Percentiles rank a stretch among this genome's conserved stretches.
Conservation (phyloP, 1,140 invertebrate genomes). For the Drosophila parabipectinata region DNA sequence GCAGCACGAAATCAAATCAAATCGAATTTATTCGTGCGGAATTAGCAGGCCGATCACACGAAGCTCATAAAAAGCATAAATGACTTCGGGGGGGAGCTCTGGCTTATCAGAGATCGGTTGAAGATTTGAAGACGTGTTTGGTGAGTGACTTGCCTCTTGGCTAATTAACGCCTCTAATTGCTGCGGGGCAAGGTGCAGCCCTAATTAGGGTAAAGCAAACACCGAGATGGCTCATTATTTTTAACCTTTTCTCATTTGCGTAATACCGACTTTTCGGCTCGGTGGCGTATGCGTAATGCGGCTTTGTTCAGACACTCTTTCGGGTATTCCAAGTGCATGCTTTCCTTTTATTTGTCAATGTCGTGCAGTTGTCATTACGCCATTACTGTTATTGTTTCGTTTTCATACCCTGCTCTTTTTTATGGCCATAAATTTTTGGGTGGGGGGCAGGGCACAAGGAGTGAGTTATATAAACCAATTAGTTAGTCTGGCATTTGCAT, state of each 20-base stretch:
- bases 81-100: conserved; percentile 12
- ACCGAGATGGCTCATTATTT: conserved; percentile 26
- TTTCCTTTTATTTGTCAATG: conserved; percentile 59
- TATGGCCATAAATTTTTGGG: conserved; percentile 17
- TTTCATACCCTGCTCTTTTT: conserved; percentile 13
- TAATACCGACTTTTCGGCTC: conserved; percentile 17
- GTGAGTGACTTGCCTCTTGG: conserved; percentile 33
- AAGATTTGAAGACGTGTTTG: conserved; percentile 10
- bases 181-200: conserved; percentile 31
- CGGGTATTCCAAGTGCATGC: conserved; percentile 58
- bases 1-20: conserved; percentile 30
- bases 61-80: conserved; percentile 44
- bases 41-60: conserved; percentile 58
- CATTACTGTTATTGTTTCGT: conserved; percentile 63
- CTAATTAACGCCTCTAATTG: conserved; percentile 74
- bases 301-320: conserved; percentile 2
- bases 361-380: conserved; percentile 65
- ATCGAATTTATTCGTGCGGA: conserved; percentile 22
- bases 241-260: conserved; percentile 27
- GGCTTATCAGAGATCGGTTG: conserved; percentile 21
- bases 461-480: conserved; percentile 74
- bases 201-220: conserved; percentile 67
- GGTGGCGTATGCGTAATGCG: conserved; percentile 65
- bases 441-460: neutral
- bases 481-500: conserved; percentile 65